Percentiles rank a stretch among this genome's conserved stretches.
phyloP scores from a whole-genome alignment of 2,113 vertebrate species.

The Mesocricetus auratus region DNA sequence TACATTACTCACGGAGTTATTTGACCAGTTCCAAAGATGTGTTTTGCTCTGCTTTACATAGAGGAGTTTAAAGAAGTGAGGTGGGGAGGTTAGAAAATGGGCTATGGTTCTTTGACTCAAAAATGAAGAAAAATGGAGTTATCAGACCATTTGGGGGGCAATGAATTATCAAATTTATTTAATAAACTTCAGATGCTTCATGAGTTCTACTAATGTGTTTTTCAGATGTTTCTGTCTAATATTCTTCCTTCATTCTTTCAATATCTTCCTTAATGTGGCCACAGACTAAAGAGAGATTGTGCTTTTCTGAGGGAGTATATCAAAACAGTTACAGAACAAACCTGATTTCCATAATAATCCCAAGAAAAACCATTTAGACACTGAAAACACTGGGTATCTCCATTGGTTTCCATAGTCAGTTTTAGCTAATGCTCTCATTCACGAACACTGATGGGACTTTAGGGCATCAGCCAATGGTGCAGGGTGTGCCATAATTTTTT shows the following conservation, averaged over 20 bases:
- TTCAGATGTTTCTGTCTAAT: not conserved
- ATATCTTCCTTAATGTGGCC: not conserved
- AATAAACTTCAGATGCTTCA: not conserved
- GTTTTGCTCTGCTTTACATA: not conserved
- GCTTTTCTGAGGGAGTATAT: not conserved
- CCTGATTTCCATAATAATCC: not conserved
- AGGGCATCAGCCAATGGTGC: too few relatives aligned
- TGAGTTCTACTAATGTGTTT: not conserved
- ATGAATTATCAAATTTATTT: not conserved
- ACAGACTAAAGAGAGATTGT: not conserved
- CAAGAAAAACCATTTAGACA: not conserved
- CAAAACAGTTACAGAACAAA: not conserved
- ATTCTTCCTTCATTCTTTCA: not conserved
- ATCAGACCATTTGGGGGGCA: not conserved
- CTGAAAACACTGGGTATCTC: rapidly evolving
- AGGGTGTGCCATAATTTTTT: not conserved
- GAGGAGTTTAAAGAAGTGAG: not conserved
- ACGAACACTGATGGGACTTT: not conserved
- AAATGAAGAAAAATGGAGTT: not conserved
- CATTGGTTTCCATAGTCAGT: not conserved
- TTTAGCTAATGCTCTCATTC: rapidly evolving
- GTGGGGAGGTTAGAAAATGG: not conserved
- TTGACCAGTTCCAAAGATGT: not conserved
- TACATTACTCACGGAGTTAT: not conserved
- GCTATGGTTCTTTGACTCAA: not conserved